These are phyloP conservation scores for Bos javanicus DNA, from an alignment of 2,113 vertebrate genomes.

Conservation along the genomic window DNA sequence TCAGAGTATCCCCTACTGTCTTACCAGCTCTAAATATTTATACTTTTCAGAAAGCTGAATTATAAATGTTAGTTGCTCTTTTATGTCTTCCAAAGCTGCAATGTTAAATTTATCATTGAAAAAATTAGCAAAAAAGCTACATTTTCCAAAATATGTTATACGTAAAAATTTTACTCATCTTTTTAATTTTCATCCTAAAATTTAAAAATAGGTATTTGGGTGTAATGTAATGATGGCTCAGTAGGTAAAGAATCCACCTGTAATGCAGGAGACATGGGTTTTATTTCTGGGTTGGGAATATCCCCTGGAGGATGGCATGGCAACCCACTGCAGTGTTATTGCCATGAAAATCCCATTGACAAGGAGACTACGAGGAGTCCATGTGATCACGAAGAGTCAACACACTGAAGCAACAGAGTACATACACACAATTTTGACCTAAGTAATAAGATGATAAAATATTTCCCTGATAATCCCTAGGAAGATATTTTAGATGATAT, in stretches of 20 bases:
- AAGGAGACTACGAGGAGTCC: background rate
- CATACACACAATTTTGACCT: background rate
- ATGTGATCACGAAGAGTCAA: background rate
- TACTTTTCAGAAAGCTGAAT: background rate
- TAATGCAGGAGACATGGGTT: too few species aligned
- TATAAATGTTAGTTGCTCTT: background rate
- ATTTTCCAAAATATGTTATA: background rate
- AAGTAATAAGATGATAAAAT: slow-evolving; percentile 32
- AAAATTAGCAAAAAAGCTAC: background rate
- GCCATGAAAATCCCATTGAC: background rate
- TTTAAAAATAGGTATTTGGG: background rate
- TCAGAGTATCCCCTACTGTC: background rate
- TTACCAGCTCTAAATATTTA: background rate
- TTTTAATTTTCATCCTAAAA: background rate
- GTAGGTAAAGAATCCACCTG: too few species aligned
- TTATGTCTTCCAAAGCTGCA: background rate
- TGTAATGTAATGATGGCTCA: background rate
- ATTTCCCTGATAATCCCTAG: background rate
- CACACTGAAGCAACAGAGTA: background rate
- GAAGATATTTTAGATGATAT: background rate
- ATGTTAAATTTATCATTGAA: background rate
- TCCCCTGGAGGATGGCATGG: background rate
- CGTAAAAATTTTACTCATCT: background rate
- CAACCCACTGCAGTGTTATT: background rate
- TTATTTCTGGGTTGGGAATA: too few species aligned